phyloP scores from a whole-genome alignment of 2,888 invertebrate genomes.

The Megalurothrips usitatus region DNA sequence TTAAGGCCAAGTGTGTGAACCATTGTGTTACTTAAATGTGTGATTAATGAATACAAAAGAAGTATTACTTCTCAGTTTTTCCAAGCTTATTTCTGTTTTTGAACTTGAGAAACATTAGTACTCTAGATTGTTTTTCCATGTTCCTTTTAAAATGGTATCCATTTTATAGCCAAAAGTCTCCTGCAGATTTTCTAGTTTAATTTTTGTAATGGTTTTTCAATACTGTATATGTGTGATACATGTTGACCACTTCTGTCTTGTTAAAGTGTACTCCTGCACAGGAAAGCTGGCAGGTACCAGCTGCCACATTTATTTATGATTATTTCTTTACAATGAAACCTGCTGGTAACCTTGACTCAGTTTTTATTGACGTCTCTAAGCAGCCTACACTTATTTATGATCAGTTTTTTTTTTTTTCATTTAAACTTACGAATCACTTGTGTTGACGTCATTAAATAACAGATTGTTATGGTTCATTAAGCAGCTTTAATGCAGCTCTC shows the following conservation, averaged over 20 bases:
- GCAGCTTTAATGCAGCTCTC: background rate
- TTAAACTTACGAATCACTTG: no score
- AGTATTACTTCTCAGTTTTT: background rate
- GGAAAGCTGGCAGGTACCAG: conserved; percentile 21
- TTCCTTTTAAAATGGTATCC: conserved; percentile 22
- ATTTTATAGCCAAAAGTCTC: conserved; percentile 23
- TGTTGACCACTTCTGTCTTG: conserved; percentile 10
- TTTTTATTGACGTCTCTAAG: background rate
- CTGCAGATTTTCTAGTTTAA: conserved; percentile 7
- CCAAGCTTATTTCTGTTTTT: background rate
- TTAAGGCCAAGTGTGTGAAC: conserved; percentile 13
- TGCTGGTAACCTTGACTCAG: background rate
- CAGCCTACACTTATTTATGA: background rate
- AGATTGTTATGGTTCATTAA: background rate
- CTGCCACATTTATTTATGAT: conserved; percentile 8
- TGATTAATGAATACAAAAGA: background rate
- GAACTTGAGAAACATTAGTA: background rate
- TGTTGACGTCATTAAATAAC: background rate
- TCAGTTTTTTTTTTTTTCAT: background rate
- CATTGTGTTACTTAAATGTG: conserved; percentile 17
- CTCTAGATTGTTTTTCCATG: background rate
- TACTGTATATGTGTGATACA: conserved; percentile 17
- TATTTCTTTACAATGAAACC: conserved; percentile 1
- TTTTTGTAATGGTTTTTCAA: conserved; percentile 15
- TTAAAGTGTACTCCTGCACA: background rate